These are phyloP conservation scores for Liopterus haemorrhoidalis DNA, from an alignment of 2,888 invertebrate genomes.

Conservation along the genomic window DNA sequence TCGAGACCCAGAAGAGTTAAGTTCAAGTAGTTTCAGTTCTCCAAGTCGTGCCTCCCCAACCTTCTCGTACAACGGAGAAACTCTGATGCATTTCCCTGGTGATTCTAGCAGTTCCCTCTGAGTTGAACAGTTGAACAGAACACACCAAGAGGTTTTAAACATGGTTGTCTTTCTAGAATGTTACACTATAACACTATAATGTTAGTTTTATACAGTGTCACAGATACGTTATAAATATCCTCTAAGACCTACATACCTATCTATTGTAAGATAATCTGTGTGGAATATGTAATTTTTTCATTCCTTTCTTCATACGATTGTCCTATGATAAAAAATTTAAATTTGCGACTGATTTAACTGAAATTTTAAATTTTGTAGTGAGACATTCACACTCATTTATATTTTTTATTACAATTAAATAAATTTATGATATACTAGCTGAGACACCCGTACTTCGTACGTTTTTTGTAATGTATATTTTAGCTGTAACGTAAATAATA, in stretches of 20 bases:
- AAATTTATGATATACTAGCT: too few relatives aligned
- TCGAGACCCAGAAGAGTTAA: conserved; percentile 66
- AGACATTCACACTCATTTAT: conserved; percentile 21
- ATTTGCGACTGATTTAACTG: conserved; percentile 22
- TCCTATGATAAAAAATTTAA: conserved; percentile 12
- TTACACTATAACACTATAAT: too few relatives aligned
- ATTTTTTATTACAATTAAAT: conserved; percentile 24
- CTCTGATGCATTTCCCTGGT: conserved; percentile 71
- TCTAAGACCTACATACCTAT: too few relatives aligned
- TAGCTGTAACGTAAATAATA: too few relatives aligned
- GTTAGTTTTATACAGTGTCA: too few relatives aligned
- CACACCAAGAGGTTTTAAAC: too few relatives aligned
- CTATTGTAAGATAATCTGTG: neutral
- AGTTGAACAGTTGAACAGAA: too few relatives aligned
- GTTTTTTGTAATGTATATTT: too few relatives aligned
- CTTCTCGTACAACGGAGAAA: conserved; percentile 68
- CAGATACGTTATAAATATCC: too few relatives aligned
- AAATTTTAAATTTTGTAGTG: conserved; percentile 21
- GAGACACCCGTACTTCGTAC: too few relatives aligned
- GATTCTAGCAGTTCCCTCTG: conserved; percentile 66
- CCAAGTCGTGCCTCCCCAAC: conserved; percentile 75
- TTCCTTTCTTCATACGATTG: neutral
- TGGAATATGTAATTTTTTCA: conserved; percentile 1
- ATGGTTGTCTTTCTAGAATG: too few relatives aligned
- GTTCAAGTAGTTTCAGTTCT: conserved; percentile 80